Conservation (phyloP, 2,888 invertebrate genomes). For the Panopea generosa region DNA sequence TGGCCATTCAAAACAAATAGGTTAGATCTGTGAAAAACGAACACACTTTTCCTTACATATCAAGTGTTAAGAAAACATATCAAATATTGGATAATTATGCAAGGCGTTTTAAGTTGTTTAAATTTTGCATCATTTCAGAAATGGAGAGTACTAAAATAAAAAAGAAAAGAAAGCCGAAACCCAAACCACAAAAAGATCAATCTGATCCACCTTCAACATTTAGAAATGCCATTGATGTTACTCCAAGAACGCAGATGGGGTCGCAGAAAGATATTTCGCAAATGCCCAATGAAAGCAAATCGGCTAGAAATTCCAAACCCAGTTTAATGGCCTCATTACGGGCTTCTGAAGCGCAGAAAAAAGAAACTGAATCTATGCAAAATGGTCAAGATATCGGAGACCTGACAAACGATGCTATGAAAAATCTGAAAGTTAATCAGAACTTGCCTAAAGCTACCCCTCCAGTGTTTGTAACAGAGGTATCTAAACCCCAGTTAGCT, state of each 20-base stretch:
- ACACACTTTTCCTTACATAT: too few species aligned
- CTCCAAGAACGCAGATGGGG: not conserved
- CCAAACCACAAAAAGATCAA: not conserved
- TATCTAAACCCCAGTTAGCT: constrained; percentile 22
- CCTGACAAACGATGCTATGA: not conserved
- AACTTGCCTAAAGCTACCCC: constrained; percentile 46
- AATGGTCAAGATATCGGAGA: not conserved
- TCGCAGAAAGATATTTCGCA: not conserved
- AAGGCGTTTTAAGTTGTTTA: too few species aligned
- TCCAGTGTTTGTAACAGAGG: constrained; percentile 66
- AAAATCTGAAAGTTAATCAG: constrained; percentile 18
- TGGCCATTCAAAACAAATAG: too few species aligned
- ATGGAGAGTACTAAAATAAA: constrained; percentile 66
- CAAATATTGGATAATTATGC: too few species aligned
- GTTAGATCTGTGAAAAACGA: too few species aligned
- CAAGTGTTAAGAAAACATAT: too few species aligned
- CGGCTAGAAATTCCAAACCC: constrained; percentile 8
- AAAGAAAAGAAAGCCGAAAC: constrained; percentile 34
- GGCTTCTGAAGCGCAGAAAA: not conserved
- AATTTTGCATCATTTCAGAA: too few species aligned
- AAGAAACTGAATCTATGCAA: not conserved
- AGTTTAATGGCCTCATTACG: not conserved
- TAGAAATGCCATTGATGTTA: constrained; percentile 1
- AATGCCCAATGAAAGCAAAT: constrained; percentile 12
- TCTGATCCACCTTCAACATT: not conserved